Evolutionary conservation across 2,888 invertebrate species (phyloP), one percentile per base, ranked within the genome.

Genomic region (Cryptus viduatorius): DNA sequence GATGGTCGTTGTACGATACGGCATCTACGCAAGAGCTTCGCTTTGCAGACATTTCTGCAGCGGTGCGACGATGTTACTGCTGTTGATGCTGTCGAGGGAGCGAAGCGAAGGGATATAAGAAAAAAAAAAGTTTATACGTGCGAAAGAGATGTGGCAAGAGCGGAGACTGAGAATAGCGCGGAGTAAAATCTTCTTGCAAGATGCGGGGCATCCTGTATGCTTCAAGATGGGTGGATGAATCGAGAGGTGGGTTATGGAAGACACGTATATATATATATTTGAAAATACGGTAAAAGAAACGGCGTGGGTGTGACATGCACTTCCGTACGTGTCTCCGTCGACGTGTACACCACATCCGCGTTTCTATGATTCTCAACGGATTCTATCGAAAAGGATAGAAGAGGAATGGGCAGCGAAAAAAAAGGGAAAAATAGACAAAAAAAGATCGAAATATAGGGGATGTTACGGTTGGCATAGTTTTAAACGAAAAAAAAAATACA

Each of bases 191-290:
- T 89, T 86, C 85, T 78, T 87, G 84, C 67, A 87, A 79, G 88
- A 86, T 84, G 87, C 82, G 88, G 84, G 53, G 59, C 37, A 19
- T 31, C 44, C 37, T 77, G 65, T 37, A 46, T 68, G 42, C 72
- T 56, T 73, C 48, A 71, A 80, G 89, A 90, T 29, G 29, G 91
- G 92, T 90, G 90, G 90, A 92, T 92, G 89, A 89, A 87, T 89
- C 85, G 76, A 79, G 79, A 72, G 67, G 79, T 61, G 81, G 69
- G 53, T 56, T 68, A 78, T 42, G 65, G 83, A 78, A 81, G 56
- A 83, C 69, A 64, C 71, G 76, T 73, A 68, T 59, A 83, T 75
- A 64, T 76, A 79, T 73, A 68, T 59, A 56, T 64, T 56, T 29
- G 68, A 73, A 73, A 80, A 80, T 68, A 80, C 67, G 69, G 48